Percentiles rank a stretch among this genome's conserved stretches.
Conservation (phyloP, 2,113 vertebrate species). For the Thymallus thymallus region DNA sequence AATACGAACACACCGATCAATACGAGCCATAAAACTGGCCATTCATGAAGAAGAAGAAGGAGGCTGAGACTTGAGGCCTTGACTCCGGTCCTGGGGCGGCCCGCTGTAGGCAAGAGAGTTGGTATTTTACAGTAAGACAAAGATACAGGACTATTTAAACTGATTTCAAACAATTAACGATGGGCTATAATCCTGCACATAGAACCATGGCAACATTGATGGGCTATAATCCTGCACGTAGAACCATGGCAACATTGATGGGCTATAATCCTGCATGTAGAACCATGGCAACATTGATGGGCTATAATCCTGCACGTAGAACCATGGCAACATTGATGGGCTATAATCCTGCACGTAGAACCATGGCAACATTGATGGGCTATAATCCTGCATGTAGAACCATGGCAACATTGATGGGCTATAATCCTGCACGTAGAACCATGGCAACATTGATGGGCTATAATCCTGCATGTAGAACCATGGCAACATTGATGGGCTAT, state of each 20-base stretch:
- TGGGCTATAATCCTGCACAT: no score
- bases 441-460: conserved; percentile 38
- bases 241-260: conserved; percentile 42
- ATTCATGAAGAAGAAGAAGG: conserved; percentile 44
- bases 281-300: conserved; percentile 41
- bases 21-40: conserved; percentile 70
- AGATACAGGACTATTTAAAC: conserved; percentile 11
- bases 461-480: conserved; percentile 47
- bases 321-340: conserved; percentile 42
- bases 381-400: conserved; percentile 49
- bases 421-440: conserved; percentile 48
- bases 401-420: conserved; percentile 37
- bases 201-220: conserved; percentile 44
- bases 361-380: conserved; percentile 39
- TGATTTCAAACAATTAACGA: no score
- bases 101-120: conserved; percentile 19
- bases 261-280: no score
- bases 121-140: conserved; percentile 27
- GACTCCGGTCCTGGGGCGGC: conserved; percentile 52
- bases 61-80: conserved; percentile 28
- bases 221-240: no score
- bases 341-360: conserved; percentile 48
- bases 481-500: conserved; percentile 39
- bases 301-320: conserved; percentile 46
- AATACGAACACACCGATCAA: conserved; percentile 28